These are phyloP conservation scores for Noturus placidus DNA, from an alignment of 2,113 vertebrate species.

Conservation along the genomic window DNA sequence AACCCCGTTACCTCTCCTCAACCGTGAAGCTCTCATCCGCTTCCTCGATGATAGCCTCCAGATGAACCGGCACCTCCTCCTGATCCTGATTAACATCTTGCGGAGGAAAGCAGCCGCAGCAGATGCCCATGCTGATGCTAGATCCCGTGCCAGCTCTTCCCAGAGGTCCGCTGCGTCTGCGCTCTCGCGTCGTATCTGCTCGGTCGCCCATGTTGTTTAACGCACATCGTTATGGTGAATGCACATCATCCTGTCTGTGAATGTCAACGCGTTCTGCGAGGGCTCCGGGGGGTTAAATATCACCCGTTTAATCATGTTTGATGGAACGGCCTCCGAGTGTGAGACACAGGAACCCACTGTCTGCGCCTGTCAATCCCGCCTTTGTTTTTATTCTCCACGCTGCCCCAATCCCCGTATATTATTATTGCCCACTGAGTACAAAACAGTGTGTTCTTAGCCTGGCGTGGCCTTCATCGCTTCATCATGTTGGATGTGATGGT, in stretches of 20 bases:
- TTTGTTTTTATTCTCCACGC: conserved; percentile 72
- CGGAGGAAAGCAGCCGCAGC: conserved; percentile 65
- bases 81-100: conserved; percentile 43
- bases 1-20: conserved; percentile 62
- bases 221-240: conserved; percentile 53
- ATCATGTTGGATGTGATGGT: conserved; percentile 50
- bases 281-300: conserved; percentile 58
- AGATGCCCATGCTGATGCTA: conserved; percentile 65
- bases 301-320: conserved; percentile 54
- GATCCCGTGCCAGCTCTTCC: conserved; percentile 45
- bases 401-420: conserved; percentile 58
- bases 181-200: conserved; percentile 35
- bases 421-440: conserved; percentile 54
- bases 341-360: conserved; percentile 70
- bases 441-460: conserved; percentile 61
- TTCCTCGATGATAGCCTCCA: conserved; percentile 59
- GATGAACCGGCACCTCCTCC: conserved; percentile 39
- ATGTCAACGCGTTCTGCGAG: conserved; percentile 58
- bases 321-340: conserved; percentile 65
- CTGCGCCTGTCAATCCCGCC: conserved; percentile 66
- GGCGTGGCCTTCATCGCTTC: conserved; percentile 49
- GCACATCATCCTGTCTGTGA: conserved; percentile 45
- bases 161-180: conserved; percentile 40
- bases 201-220: conserved; percentile 60
- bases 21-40: conserved; percentile 51